Conservation (phyloP, 1,140 invertebrate species). For the Coenobita brevimanus region DNA sequence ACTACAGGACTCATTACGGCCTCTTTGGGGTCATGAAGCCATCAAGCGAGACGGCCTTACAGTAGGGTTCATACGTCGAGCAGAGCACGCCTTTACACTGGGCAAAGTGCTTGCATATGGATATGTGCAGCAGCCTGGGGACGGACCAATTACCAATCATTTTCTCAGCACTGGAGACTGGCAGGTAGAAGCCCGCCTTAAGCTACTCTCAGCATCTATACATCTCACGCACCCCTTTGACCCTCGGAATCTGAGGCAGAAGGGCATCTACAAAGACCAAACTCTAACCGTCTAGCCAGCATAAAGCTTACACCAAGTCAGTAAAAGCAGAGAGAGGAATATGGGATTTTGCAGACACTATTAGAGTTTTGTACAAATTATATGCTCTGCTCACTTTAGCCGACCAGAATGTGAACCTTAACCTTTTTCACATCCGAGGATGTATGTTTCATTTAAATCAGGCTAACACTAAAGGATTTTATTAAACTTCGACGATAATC, state of each 20-base stretch:
- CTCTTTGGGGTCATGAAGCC: conserved; percentile 87
- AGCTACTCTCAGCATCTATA: conserved; percentile 80
- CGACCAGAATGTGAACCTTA: no score
- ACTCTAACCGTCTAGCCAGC: no score
- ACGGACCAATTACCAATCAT: conserved; percentile 78
- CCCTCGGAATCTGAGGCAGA: conserved; percentile 79
- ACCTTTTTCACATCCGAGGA: no score
- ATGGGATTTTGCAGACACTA: no score
- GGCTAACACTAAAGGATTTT: no score
- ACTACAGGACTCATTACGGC: conserved; percentile 81
- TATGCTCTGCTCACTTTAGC: no score
- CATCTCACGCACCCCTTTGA: conserved; percentile 84
- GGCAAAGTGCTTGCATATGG: conserved; percentile 83
- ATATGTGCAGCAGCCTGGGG: conserved; percentile 77
- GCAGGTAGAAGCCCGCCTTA: conserved; percentile 85
- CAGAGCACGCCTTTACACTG: conserved; percentile 82
- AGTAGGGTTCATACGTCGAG: conserved; percentile 86
- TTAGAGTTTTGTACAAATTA: no score
- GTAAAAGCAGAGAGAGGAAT: no score
- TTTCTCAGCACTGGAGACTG: conserved; percentile 84
- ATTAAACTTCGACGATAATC: no score
- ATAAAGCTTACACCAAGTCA: no score
- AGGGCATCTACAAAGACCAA: conserved; percentile 71
- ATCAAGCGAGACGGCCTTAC: conserved; percentile 85
- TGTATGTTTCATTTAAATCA: no score